phyloP scores from a whole-genome alignment of 2,888 invertebrate species.

The Athalia circularis region DNA sequence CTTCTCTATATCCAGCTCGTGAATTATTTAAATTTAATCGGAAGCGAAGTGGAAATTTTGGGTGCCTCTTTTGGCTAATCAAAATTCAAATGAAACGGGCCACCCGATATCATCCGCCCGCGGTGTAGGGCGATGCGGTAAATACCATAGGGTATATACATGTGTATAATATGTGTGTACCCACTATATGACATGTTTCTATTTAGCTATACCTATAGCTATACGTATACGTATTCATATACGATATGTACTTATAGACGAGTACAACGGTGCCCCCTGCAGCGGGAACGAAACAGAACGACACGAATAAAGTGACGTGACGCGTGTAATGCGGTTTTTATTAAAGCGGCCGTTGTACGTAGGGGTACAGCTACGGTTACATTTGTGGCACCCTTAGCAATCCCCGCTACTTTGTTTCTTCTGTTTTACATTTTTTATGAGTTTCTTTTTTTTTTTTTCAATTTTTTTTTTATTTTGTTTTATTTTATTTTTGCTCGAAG shows the following conservation, averaged over 20 bases:
- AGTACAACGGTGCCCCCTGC: too few relatives aligned
- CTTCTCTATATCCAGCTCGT: constrained; percentile 16
- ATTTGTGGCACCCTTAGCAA: background rate
- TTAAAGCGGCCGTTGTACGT: constrained; percentile 60
- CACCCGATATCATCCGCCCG: constrained; percentile 32
- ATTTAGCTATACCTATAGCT: background rate
- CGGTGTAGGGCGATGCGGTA: constrained; percentile 13
- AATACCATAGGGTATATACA: background rate
- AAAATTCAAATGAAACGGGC: constrained; percentile 45
- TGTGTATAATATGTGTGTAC: background rate
- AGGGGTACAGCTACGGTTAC: background rate
- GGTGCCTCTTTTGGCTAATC: constrained; percentile 41
- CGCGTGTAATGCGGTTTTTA: constrained; percentile 70
- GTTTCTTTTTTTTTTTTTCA: constrained; percentile 14
- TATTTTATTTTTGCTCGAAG: background rate
- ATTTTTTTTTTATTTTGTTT: background rate
- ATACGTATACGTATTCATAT: background rate
- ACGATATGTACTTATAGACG: background rate
- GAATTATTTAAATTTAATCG: constrained; percentile 46
- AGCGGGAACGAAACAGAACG: constrained; percentile 40
- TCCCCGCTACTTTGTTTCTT: constrained; percentile 35
- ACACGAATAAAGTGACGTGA: constrained; percentile 64
- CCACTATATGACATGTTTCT: too few relatives aligned
- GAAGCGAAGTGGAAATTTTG: constrained; percentile 44
- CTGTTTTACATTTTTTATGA: constrained; percentile 44